These are phyloP conservation scores for Formica aserva DNA, from an alignment of 2,888 invertebrate genomes.

Conservation along the genomic window DNA sequence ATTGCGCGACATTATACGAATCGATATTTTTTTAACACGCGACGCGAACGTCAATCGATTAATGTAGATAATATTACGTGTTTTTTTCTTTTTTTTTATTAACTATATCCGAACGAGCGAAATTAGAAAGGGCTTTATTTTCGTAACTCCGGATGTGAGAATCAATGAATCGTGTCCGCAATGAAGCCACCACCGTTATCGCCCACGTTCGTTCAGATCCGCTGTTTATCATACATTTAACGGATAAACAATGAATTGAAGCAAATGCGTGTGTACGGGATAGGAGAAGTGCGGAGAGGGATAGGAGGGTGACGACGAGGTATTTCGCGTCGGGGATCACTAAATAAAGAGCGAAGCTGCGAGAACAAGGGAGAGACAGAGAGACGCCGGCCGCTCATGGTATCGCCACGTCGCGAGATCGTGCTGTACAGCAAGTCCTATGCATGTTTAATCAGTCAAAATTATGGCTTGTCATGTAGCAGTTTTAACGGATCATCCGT, in stretches of 20 bases:
- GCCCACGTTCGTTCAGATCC: conserved; percentile 64
- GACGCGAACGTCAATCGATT: neutral
- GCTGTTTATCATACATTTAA: conserved; percentile 81
- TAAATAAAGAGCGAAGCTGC: conserved; percentile 24
- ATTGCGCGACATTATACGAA: neutral
- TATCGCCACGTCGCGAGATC: conserved; percentile 79
- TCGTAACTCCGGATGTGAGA: conserved; percentile 53
- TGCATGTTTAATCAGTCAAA: conserved; percentile 83
- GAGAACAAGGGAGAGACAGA: conserved; percentile 30
- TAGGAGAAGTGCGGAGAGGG: conserved; percentile 3
- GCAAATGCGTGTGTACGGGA: conserved; percentile 65
- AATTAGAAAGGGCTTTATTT: conserved; percentile 53
- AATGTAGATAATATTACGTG: neutral
- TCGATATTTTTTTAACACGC: neutral
- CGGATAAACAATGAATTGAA: conserved; percentile 81
- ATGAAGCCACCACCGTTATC: conserved; percentile 74
- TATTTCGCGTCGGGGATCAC: neutral
- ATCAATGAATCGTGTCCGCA: conserved; percentile 71
- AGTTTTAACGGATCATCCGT: conserved; percentile 80
- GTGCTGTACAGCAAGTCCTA: conserved; percentile 79
- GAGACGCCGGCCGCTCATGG: conserved; percentile 37
- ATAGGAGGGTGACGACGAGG: neutral
- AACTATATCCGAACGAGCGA: conserved; percentile 7
- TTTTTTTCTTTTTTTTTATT: conserved; percentile 11
- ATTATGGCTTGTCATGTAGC: conserved; percentile 82